Evolutionary conservation across 1,140 invertebrate genomes (phyloP).

Genomic region (Aradophagus sp.): DNA sequence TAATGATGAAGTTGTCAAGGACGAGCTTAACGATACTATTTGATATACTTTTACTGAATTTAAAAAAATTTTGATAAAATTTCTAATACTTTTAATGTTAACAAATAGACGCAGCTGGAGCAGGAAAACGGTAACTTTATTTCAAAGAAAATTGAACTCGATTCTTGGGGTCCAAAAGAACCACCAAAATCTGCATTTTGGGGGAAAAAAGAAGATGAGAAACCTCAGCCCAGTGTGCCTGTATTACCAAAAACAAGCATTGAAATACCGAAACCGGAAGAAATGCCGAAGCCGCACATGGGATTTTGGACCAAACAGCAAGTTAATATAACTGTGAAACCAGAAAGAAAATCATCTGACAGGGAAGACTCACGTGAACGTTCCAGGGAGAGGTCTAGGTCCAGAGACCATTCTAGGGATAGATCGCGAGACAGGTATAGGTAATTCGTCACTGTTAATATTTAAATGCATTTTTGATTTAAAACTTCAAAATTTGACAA

Average conservation of each 20-base stretch:
- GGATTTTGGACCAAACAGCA: constrained; percentile 75
- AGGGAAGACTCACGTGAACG: constrained; percentile 55
- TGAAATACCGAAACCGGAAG: constrained; percentile 68
- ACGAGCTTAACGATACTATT: no score
- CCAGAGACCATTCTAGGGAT: constrained; percentile 59
- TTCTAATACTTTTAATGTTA: no score
- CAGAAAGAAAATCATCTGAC: constrained; percentile 59
- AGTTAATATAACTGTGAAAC: constrained; percentile 70
- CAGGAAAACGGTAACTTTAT: constrained; percentile 69
- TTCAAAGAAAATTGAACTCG: constrained; percentile 63
- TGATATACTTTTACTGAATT: no score
- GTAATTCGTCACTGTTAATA: constrained; percentile 15
- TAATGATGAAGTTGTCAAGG: no score
- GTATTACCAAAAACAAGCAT: constrained; percentile 27
- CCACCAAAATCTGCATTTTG: constrained; percentile 69
- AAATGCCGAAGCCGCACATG: constrained; percentile 74
- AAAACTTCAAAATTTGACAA: not conserved
- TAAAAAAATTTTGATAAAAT: no score
- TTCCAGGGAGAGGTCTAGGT: constrained; percentile 56
- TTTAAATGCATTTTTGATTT: constrained; percentile 3
- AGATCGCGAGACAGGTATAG: constrained; percentile 51
- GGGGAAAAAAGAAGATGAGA: constrained; percentile 73
- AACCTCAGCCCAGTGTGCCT: constrained; percentile 33
- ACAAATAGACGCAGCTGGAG: no score
- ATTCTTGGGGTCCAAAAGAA: constrained; percentile 71